phyloP scores from a whole-genome alignment of 2,888 invertebrate species.

The Dasysyrphus tricinctus region DNA sequence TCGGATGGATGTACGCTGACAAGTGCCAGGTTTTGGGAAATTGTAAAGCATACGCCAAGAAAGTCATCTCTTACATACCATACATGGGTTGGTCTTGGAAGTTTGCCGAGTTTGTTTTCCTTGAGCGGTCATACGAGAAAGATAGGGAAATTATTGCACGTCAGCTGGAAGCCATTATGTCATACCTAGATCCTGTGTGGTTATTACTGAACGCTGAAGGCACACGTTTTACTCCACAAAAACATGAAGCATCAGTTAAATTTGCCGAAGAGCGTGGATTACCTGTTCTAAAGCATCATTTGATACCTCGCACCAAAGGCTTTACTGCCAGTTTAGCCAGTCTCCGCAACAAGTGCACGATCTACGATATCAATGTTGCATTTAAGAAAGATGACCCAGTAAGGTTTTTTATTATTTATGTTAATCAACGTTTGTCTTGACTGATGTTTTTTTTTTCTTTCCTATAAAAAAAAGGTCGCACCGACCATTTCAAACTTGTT shows the following conservation, averaged over 20 bases:
- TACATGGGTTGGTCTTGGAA: slow-evolving; percentile 98
- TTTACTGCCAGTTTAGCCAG: slow-evolving; percentile 93
- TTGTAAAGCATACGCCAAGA: slow-evolving; percentile 97
- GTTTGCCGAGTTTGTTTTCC: slow-evolving; percentile 96
- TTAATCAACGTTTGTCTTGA: not conserved
- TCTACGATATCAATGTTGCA: slow-evolving; percentile 92
- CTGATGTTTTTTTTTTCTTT: not conserved
- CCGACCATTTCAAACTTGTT: slow-evolving; percentile 92
- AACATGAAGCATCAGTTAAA: too few relatives aligned
- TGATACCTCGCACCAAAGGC: slow-evolving; percentile 97
- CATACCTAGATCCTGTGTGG: slow-evolving; percentile 96
- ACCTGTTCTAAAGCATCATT: slow-evolving; percentile 93
- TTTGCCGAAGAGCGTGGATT: slow-evolving; percentile 94
- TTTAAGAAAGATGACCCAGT: slow-evolving; percentile 87
- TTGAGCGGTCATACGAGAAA: slow-evolving; percentile 95
- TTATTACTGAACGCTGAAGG: slow-evolving; percentile 96
- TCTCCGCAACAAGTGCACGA: slow-evolving; percentile 91
- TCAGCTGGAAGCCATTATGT: slow-evolving; percentile 91
- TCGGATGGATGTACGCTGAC: slow-evolving; percentile 96
- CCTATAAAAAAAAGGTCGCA: slow-evolving; percentile 83
- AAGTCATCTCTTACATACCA: slow-evolving; percentile 94
- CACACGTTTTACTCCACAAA: too few relatives aligned
- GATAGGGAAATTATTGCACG: slow-evolving; percentile 92
- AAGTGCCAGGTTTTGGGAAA: slow-evolving; percentile 93
- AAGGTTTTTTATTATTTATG: slow-evolving; percentile 49